Conservation (phyloP, 2,113 vertebrate species). For the Argyrosomus japonicus region DNA sequence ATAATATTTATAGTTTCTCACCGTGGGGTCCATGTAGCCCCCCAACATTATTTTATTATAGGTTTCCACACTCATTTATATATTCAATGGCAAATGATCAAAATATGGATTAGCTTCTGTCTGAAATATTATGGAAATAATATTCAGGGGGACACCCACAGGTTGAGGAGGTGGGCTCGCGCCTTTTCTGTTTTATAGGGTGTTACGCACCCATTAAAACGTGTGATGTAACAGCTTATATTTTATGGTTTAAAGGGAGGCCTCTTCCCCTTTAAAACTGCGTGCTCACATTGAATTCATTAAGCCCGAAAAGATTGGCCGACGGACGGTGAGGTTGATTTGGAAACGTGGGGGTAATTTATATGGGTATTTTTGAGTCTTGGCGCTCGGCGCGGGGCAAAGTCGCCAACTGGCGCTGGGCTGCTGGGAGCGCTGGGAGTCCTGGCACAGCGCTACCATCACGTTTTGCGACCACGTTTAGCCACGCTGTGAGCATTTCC, state of each 20-base stretch:
- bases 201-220: constrained; percentile 69
- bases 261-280: constrained; percentile 44
- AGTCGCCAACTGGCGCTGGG: constrained; percentile 83
- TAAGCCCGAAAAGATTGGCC: constrained; percentile 65
- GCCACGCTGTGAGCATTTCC: constrained; percentile 78
- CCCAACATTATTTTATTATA: no score
- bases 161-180: constrained; percentile 45
- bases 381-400: constrained; percentile 69
- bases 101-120: background rate
- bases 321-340: constrained; percentile 67
- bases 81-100: constrained; percentile 13
- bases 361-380: constrained; percentile 80
- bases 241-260: constrained; percentile 68
- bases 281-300: constrained; percentile 67
- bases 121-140: constrained; percentile 32
- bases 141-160: constrained; percentile 26
- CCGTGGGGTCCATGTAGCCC: background rate
- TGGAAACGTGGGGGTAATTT: constrained; percentile 78
- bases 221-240: constrained; percentile 76
- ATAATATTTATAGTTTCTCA: no score
- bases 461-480: constrained; percentile 84
- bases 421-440: constrained; percentile 75
- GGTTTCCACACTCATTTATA: background rate
- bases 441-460: constrained; percentile 79
- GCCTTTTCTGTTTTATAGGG: constrained; percentile 51